Percentiles rank a stretch among this genome's conserved stretches.
phyloP scores from a whole-genome alignment of 1,140 invertebrate species.

The Oreohelix idahoensis region DNA sequence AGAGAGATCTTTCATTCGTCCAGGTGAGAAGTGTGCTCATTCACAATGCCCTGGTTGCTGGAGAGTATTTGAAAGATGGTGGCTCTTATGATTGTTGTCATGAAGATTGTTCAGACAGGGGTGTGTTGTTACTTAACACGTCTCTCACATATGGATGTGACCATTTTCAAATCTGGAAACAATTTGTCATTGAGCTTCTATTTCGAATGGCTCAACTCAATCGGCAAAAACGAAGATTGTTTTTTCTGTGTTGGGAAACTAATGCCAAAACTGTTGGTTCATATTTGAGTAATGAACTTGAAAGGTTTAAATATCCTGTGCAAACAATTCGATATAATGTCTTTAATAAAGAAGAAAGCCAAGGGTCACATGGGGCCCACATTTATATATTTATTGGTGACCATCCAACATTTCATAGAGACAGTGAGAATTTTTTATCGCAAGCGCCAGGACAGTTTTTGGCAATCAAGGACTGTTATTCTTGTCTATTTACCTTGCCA shows the following conservation, averaged over 20 bases:
- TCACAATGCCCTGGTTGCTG: background rate
- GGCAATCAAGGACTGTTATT: background rate
- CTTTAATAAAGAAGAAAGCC: background rate
- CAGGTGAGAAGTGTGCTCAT: no score
- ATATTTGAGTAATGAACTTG: background rate
- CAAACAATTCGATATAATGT: background rate
- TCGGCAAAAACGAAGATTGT: background rate
- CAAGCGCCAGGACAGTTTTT: background rate
- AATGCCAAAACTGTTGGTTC: background rate
- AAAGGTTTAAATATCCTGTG: background rate
- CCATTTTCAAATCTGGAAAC: background rate
- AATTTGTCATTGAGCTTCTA: background rate
- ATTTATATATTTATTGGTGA: background rate
- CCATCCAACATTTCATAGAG: background rate
- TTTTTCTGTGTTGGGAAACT: background rate
- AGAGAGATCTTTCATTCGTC: no score
- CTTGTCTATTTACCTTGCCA: background rate
- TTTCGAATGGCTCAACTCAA: background rate
- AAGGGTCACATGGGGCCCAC: background rate
- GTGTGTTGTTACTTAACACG: background rate
- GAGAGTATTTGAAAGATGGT: background rate
- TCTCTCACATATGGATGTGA: background rate
- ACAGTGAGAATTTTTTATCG: background rate
- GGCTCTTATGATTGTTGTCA: background rate
- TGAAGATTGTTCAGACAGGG: background rate